Evolutionary conservation across 2,113 vertebrate species (phyloP), one percentile per base, ranked within the genome.

Genomic region (Probosciger aterrimus): DNA sequence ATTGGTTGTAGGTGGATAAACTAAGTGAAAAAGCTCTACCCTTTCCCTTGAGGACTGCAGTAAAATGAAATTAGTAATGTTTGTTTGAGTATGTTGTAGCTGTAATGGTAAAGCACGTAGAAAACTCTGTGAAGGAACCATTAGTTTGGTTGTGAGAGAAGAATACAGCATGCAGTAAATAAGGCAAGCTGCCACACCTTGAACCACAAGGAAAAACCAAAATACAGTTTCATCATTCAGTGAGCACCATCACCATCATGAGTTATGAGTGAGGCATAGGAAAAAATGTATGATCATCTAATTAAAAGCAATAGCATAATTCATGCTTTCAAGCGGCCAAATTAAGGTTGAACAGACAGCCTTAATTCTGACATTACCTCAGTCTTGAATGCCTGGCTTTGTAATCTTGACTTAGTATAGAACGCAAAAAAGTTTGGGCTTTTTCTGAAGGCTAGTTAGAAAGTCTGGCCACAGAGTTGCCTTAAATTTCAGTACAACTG

Each of bases 331-430:
- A 94, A 73, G 87, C 37, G 92, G 78, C 59, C 78, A 90, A 91
- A 93, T 91, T 94, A 91, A 86, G 63, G 90, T 90, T 88, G 74
- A 89, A 74, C 67, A 82, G 59, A 41, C 31, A 0, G 41, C 67
- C 75, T 92, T 86, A 91, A 76, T 88, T 79, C 65, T 96, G 93
- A 91, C 57, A 91, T 94, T 95, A 92, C 91, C 81, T 96, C 93
- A 89, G 41, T 93, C 81, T 82, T 70, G 67, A 86, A 52, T 62
- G 69, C n/a, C 37, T 60, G 43, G 52, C 52, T 84, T 76, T 52
- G 49, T 67, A 62, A 60, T 81, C 65, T 82, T 86, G 71, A 71
- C 75, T 86, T 86, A 44, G 64, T 52, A 44, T 9, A 75, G 62
- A 82, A 20, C 18, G 41, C 30, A 44, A 77, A 52, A 78, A 85